These are phyloP conservation scores for Ephialtes manifestator DNA, from an alignment of 2,888 invertebrate species.

Conservation along the genomic window DNA sequence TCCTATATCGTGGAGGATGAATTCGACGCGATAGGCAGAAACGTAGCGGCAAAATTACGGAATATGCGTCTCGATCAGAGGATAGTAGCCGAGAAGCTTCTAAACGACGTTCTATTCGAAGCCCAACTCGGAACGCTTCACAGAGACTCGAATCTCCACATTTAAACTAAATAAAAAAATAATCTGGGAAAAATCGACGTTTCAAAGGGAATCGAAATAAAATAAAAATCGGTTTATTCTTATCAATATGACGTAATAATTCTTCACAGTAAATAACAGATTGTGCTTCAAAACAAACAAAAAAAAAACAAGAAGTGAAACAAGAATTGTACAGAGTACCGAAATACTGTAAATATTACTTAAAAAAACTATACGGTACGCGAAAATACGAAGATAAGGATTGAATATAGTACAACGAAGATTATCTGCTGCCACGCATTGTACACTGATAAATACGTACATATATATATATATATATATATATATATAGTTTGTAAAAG, in stretches of 20 bases:
- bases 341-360: slow-evolving; percentile 47
- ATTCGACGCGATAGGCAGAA: slow-evolving; percentile 84
- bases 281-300: slow-evolving; percentile 6
- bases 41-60: slow-evolving; percentile 85
- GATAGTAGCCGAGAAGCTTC: slow-evolving; percentile 85
- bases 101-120: slow-evolving; percentile 86
- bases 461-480: too few relatives aligned
- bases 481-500: slow-evolving; percentile 43
- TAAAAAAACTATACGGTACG: slow-evolving; percentile 30
- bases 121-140: slow-evolving; percentile 85
- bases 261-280: slow-evolving; percentile 25
- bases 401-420: slow-evolving; percentile 52
- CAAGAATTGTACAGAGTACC: slow-evolving; percentile 34
- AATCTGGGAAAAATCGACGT: not conserved
- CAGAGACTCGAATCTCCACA: slow-evolving; percentile 84
- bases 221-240: slow-evolving; percentile 31
- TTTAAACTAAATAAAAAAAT: slow-evolving; percentile 72
- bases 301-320: slow-evolving; percentile 16
- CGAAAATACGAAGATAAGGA: slow-evolving; percentile 17
- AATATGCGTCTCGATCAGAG: slow-evolving; percentile 85
- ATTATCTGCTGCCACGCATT: slow-evolving; percentile 54
- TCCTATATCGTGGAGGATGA: slow-evolving; percentile 82
- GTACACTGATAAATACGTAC: slow-evolving; percentile 45
- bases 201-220: slow-evolving; percentile 4
- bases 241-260: slow-evolving; percentile 14